Base-by-base conservation (phyloP, 2,888 invertebrate genomes). In the Chalcosyrphus nemorum region DNA sequence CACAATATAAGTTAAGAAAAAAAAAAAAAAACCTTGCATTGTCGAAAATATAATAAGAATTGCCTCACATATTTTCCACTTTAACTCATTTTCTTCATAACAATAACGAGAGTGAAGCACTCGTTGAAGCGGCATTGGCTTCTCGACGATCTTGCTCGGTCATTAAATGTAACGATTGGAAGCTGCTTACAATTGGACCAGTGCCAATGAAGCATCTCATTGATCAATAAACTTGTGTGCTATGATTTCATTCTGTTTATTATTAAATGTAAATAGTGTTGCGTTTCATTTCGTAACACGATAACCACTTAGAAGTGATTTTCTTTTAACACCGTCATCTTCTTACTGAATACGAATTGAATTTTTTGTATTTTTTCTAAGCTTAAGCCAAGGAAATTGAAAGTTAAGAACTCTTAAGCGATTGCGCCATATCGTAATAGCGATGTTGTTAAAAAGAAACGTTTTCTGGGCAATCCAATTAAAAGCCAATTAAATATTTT, bases 241-340 rank as follows among this genome's bases (percentile, higher is more conserved):
- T n/a, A n/a, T n/a, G n/a, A n/a, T 50, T 27, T 9, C 0, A 35
- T 32, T 32, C 19, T 13, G 19, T 45, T 5, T n/a, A 29, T 24
- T 7, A 15, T 15, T 1, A n/a, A 29, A 21, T 45, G 56, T 32
- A 29, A 21, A 45, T 27, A 13, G 52, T 29, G 50, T 52, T 61
- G 41, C 29, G 3, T 72, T 57, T 59, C 38, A 17, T 59, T 38
- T 72, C 61, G 9, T 72, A 72, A 72, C 15, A 19, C 50, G 11
- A 32, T 32, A 32, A 21, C 13, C 5, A 9, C 47, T 35, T 35
- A 17, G 13, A 63, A 9, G 32, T 45, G 4, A 2, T 50, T 47
- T 50, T 5, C 38, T n/a, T 38, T 38, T 35, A 29, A 7, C 29
- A 29, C 4, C 4, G 35, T 38, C 13, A 38, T 5, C 11, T n/a